Conservation (phyloP, 2,113 vertebrate genomes). For the Equus quagga region DNA sequence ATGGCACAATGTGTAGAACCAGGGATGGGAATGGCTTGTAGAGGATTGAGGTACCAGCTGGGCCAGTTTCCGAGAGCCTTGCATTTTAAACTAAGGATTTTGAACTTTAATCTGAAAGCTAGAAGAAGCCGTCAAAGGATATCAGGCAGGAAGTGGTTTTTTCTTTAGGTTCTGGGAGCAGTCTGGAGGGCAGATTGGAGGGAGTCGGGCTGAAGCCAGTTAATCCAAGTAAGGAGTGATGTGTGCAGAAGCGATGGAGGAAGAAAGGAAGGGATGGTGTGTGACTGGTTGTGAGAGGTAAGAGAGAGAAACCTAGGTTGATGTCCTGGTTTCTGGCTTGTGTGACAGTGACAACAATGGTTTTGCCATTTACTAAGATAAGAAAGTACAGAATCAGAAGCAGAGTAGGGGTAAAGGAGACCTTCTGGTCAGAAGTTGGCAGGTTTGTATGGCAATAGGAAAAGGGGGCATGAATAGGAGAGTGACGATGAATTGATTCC, state of each 20-base stretch:
- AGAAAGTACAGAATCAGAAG: neutral
- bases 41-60: neutral
- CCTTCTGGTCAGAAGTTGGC: neutral
- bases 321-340: neutral
- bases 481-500: neutral
- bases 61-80: neutral
- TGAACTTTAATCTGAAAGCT: neutral
- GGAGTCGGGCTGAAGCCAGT: neutral
- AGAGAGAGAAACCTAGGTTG: neutral
- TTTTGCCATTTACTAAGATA: neutral
- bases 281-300: neutral
- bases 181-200: neutral
- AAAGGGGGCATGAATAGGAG: neutral
- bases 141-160: neutral
- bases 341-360: neutral
- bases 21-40: neutral
- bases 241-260: neutral
- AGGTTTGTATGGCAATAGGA: neutral
- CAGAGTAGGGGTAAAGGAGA: neutral
- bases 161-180: neutral
- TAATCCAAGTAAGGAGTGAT: neutral
- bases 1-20: rapidly evolving
- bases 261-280: neutral
- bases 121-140: neutral
- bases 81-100: conserved; percentile 11